A percentile compares a stretch with the other conserved stretches of the same genome.
phyloP scores from a whole-genome alignment of 37 sponge, comb jelly and placozoan species.

The Spongilla lacustris region DNA sequence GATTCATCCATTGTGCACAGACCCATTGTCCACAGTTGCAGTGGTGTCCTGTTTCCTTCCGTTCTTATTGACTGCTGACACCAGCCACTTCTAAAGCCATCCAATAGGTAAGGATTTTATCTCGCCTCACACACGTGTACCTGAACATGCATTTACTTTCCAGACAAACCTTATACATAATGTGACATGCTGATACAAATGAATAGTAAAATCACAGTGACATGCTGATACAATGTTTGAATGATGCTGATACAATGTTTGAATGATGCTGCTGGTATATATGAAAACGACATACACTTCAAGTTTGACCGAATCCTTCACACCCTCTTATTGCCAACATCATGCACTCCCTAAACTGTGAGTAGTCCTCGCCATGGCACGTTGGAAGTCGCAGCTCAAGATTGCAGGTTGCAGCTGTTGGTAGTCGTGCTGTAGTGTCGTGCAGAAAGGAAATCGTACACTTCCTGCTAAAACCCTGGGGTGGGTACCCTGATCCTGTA shows the following conservation, averaged over 20 bases:
- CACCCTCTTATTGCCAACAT: slow-evolving; percentile 13
- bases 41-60: slow-evolving; percentile 61
- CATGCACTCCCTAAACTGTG: slow-evolving; percentile 14
- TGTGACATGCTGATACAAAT: no score
- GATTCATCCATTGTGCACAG: background rate
- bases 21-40: slow-evolving; percentile 56
- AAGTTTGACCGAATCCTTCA: slow-evolving; percentile 27
- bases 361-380: background rate
- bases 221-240: no score
- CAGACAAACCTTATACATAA: no score
- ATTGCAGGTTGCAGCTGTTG: slow-evolving; percentile 13
- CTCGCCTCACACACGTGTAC: no score
- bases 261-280: no score
- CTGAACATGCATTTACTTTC: no score
- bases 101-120: background rate
- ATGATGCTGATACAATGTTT: no score
- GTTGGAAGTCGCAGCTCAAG: slow-evolving; percentile 9
- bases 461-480: no score
- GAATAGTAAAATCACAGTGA: no score
- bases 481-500: no score
- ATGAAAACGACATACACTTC: no score
- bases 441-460: no score
- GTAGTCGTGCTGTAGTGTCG: background rate
- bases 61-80: slow-evolving; percentile 38
- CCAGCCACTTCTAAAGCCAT: slow-evolving; percentile 47